Conservation (phyloP, 2,113 vertebrate genomes). For the Caloenas nicobarica region DNA sequence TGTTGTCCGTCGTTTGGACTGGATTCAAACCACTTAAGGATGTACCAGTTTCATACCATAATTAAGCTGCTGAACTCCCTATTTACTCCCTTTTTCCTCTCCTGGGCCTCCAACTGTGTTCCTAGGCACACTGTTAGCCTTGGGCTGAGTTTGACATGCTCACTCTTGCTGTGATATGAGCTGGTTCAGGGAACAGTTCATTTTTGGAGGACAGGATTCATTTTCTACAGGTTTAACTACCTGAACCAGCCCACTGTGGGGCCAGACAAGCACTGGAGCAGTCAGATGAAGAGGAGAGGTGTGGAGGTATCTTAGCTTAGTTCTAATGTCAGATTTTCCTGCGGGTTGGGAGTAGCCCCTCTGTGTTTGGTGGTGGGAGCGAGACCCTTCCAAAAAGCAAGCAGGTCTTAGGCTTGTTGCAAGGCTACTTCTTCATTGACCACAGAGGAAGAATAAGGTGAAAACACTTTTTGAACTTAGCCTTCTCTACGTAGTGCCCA, state of each 20-base stretch:
- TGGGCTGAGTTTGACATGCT: background rate
- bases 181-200: background rate
- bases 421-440: background rate
- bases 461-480: background rate
- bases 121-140: background rate
- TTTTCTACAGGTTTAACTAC: background rate
- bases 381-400: background rate
- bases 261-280: background rate
- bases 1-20: background rate
- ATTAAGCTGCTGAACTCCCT: background rate
- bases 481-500: background rate
- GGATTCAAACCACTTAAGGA: background rate
- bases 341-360: background rate
- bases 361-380: background rate
- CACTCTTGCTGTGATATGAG: background rate
- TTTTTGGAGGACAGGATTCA: background rate
- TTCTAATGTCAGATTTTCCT: background rate
- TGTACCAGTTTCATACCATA: background rate
- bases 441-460: background rate
- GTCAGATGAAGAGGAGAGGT: background rate
- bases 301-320: background rate
- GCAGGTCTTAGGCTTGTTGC: background rate
- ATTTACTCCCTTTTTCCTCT: background rate
- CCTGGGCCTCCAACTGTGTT: background rate
- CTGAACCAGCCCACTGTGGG: background rate